Conservation (phyloP, 1,140 invertebrate species). For the Hycleus phaleratus region DNA sequence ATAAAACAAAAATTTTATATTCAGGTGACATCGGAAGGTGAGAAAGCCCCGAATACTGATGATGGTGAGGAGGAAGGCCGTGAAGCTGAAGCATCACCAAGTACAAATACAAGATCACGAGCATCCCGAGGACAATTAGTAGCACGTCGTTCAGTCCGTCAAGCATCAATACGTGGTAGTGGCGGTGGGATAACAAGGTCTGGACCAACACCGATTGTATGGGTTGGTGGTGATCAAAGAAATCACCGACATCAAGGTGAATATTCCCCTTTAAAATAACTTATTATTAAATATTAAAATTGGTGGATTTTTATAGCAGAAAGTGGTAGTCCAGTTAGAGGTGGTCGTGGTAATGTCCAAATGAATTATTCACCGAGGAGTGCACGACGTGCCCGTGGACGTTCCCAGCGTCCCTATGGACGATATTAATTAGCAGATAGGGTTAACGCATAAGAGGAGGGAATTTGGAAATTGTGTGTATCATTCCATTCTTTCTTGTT, state of each 20-base stretch:
- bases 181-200: background rate
- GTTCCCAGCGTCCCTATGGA: constrained; percentile 19
- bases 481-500: no score
- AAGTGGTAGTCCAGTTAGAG: constrained; percentile 7
- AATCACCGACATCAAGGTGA: constrained; percentile 4
- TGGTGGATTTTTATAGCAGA: constrained; percentile 8
- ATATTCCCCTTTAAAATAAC: background rate
- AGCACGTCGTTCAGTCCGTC: constrained; percentile 23
- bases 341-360: constrained; percentile 15
- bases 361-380: constrained; percentile 16
- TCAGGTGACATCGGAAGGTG: constrained; percentile 51
- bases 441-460: background rate
- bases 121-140: constrained; percentile 18
- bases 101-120: constrained; percentile 44
- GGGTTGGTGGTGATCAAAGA: constrained; percentile 18
- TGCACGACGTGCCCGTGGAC: constrained; percentile 25
- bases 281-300: background rate
- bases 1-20: background rate
- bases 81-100: constrained; percentile 60
- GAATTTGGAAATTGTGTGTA: no score
- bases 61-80: constrained; percentile 55
- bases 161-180: constrained; percentile 4
- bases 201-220: constrained; percentile 25
- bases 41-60: constrained; percentile 46
- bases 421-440: constrained; percentile 11